These are phyloP conservation scores for Toxotes jaculatrix DNA, from an alignment of 2,113 vertebrate species.

Conservation along the genomic window DNA sequence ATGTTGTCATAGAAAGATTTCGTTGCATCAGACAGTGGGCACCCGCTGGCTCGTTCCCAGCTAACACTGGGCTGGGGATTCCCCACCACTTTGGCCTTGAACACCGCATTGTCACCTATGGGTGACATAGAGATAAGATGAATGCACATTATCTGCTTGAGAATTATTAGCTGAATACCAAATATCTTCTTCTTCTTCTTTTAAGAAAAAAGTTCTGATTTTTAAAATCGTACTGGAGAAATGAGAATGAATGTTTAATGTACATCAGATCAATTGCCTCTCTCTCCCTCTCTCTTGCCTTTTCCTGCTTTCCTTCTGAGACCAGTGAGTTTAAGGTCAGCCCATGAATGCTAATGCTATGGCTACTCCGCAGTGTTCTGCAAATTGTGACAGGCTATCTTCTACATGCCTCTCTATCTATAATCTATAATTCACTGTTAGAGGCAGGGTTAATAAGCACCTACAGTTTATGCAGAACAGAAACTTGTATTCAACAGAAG, in stretches of 20 bases:
- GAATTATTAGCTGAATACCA: neutral
- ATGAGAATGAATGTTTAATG: neutral
- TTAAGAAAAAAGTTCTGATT: neutral
- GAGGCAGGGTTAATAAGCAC: conserved; percentile 1
- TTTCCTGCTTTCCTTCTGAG: conserved; percentile 27
- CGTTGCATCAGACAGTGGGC: conserved; percentile 64
- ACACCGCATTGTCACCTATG: conserved; percentile 68
- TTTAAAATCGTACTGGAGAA: neutral
- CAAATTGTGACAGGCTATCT: conserved; percentile 40
- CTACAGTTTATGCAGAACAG: conserved; percentile 33
- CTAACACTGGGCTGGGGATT: conserved; percentile 71
- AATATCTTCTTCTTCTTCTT: neutral
- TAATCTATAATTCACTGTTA: conserved; percentile 67
- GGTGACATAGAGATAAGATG: conserved; percentile 10
- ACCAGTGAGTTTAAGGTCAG: neutral
- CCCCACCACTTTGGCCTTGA: conserved; percentile 74
- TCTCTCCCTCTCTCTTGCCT: neutral
- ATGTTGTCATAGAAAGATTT: conserved; percentile 75
- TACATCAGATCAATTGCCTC: neutral
- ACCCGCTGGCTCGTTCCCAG: conserved; percentile 70
- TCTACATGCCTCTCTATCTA: conserved; percentile 10
- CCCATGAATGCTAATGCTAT: conserved; percentile 38
- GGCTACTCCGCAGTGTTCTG: conserved; percentile 44
- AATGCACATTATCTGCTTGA: neutral
- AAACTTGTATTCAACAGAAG: conserved; percentile 27